Evolutionary conservation across 2,797 vertebrate species (phyloP).

Genomic region (Pangasius larnaudii): DNA sequence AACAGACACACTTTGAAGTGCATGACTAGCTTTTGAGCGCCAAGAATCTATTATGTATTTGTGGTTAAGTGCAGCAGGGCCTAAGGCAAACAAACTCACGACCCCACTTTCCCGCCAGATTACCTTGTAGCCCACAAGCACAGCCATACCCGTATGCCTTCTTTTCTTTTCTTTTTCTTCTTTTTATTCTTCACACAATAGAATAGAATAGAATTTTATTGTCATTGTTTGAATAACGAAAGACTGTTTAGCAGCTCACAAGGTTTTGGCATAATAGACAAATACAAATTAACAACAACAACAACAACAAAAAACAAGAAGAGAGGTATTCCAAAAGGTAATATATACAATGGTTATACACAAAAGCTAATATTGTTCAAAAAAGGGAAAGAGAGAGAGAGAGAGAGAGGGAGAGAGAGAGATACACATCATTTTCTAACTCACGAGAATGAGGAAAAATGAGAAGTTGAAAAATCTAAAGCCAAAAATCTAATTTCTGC

Average conservation of each 20-base stretch:
- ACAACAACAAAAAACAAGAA: too few relatives aligned
- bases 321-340: too few relatives aligned
- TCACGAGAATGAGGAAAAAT: background rate
- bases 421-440: background rate
- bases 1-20: conserved; percentile 55
- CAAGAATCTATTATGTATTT: conserved; percentile 44
- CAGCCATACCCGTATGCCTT: background rate
- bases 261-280: too few relatives aligned
- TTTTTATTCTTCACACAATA: background rate
- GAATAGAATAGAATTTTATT: too few relatives aligned
- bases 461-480: background rate
- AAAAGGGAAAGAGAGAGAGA: too few relatives aligned
- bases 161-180: background rate
- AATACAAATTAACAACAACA: too few relatives aligned
- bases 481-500: background rate
- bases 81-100: background rate
- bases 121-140: background rate
- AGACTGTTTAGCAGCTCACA: too few relatives aligned
- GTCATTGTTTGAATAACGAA: too few relatives aligned
- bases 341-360: too few relatives aligned
- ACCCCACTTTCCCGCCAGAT: conserved; percentile 48
- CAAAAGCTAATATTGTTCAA: background rate
- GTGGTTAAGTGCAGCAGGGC: conserved; percentile 47
- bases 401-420: background rate
- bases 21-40: conserved; percentile 43